These are phyloP conservation scores for Conchocele bisecta DNA, from an alignment of 2,888 invertebrate species.

Conservation along the genomic window DNA sequence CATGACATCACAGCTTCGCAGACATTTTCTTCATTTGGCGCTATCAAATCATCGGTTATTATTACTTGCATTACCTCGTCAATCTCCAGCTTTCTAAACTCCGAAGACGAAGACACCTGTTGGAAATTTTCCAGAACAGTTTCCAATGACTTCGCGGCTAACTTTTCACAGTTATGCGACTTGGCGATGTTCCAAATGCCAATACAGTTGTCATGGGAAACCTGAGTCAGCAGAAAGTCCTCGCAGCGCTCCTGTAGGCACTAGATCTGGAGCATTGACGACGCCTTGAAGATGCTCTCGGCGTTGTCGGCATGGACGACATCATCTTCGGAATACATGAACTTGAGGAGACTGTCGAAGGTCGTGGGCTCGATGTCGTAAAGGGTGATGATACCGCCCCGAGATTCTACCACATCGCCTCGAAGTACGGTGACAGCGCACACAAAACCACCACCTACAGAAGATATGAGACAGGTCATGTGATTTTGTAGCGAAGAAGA, in stretches of 20 bases:
- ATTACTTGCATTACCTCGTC: constrained; percentile 90
- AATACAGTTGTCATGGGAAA: constrained; percentile 91
- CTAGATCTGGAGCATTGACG: constrained; percentile 93
- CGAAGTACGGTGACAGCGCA: constrained; percentile 74
- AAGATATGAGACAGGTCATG: no score
- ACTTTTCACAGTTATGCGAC: constrained; percentile 88
- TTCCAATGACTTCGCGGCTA: constrained; percentile 88
- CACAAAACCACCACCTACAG: constrained; percentile 71
- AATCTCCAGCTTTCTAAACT: constrained; percentile 85
- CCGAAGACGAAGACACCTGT: constrained; percentile 61
- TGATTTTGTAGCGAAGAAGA: no score
- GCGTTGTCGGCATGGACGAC: constrained; percentile 91
- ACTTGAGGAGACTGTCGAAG: constrained; percentile 90
- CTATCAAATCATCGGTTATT: constrained; percentile 91
- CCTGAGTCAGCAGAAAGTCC: constrained; percentile 88
- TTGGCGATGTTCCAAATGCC: constrained; percentile 92
- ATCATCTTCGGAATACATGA: constrained; percentile 91
- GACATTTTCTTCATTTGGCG: constrained; percentile 92
- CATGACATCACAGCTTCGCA: constrained; percentile 90
- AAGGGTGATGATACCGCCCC: constrained; percentile 69
- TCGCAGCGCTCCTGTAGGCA: constrained; percentile 92
- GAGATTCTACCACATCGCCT: constrained; percentile 72
- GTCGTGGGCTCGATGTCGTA: constrained; percentile 87
- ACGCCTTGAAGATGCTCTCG: constrained; percentile 87
- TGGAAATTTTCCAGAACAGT: constrained; percentile 85